These are phyloP conservation scores for Hippopotamus amphibius DNA, from an alignment of 2,113 vertebrate genomes.

Conservation along the genomic window DNA sequence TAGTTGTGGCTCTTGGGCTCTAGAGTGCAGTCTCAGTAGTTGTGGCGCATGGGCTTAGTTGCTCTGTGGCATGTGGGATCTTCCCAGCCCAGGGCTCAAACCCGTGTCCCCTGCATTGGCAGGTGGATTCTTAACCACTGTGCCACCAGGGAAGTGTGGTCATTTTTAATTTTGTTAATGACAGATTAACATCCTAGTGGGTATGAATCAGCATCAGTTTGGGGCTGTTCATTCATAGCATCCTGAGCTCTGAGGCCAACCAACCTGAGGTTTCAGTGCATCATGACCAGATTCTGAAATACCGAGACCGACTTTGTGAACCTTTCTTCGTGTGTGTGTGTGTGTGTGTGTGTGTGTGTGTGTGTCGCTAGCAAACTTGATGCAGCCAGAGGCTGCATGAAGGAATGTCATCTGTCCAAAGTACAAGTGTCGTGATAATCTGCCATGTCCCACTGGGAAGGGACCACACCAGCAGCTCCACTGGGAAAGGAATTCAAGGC, in stretches of 20 bases:
- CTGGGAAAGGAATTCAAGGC: not conserved
- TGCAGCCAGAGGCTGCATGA: not conserved
- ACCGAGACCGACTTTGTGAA: not conserved
- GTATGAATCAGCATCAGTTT: not conserved
- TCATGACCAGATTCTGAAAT: not conserved
- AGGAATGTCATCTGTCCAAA: constrained; percentile 51
- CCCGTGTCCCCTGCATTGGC: too few species aligned
- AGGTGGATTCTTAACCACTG: too few species aligned
- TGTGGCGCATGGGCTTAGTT: too few species aligned
- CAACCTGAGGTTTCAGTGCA: not conserved
- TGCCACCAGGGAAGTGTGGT: too few species aligned
- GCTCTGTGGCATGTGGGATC: too few species aligned
- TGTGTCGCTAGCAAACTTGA: not conserved
- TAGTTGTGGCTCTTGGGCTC: too few species aligned
- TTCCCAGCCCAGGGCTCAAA: too few species aligned
- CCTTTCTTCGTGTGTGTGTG: not conserved
- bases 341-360: not conserved
- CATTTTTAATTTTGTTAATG: not conserved
- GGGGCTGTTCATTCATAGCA: not conserved
- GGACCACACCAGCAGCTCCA: not conserved
- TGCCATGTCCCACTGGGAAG: not conserved
- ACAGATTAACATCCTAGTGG: not conserved
- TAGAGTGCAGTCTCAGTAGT: too few species aligned
- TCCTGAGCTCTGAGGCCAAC: not conserved
- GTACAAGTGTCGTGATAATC: not conserved